Evolutionary conservation across 2,113 vertebrate species (phyloP).

Genomic region (Xiphophorus maculatus): DNA sequence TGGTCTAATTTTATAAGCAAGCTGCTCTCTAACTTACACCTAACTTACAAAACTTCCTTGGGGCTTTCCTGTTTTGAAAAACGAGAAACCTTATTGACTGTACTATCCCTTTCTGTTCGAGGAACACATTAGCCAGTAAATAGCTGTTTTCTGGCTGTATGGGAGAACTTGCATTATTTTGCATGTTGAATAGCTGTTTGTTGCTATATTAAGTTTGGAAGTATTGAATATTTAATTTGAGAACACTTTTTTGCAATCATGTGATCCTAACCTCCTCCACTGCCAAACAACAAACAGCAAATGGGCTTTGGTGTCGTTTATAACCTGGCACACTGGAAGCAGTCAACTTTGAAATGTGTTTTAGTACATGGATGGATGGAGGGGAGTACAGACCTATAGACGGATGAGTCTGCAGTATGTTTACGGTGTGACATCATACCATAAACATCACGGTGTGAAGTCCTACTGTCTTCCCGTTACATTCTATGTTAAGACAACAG

Average conservation of each 20-base stretch:
- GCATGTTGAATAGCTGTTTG: neutral
- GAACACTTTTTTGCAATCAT: conserved; percentile 10
- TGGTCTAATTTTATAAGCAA: neutral
- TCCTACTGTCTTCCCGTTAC: neutral
- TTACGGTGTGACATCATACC: conserved; percentile 35
- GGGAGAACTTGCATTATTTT: neutral
- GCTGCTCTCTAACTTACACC: no score
- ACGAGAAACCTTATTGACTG: no score
- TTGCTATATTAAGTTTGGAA: neutral
- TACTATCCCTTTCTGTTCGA: neutral
- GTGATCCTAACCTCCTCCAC: conserved; percentile 27
- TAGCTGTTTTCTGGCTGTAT: neutral
- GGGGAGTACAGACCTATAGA: conserved; percentile 53
- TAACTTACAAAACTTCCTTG: no score
- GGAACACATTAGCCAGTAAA: neutral
- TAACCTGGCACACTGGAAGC: conserved; percentile 64
- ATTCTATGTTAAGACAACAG: conserved; percentile 8
- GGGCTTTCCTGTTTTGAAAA: no score
- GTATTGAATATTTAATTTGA: neutral
- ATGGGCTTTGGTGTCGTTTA: conserved; percentile 40
- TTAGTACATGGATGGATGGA: conserved; percentile 67
- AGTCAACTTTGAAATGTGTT: conserved; percentile 75
- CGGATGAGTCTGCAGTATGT: conserved; percentile 61
- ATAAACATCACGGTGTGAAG: conserved; percentile 15
- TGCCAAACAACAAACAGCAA: conserved; percentile 27